Evolutionary conservation across 2,113 vertebrate species (phyloP).

Genomic region (Neotoma lepida): DNA sequence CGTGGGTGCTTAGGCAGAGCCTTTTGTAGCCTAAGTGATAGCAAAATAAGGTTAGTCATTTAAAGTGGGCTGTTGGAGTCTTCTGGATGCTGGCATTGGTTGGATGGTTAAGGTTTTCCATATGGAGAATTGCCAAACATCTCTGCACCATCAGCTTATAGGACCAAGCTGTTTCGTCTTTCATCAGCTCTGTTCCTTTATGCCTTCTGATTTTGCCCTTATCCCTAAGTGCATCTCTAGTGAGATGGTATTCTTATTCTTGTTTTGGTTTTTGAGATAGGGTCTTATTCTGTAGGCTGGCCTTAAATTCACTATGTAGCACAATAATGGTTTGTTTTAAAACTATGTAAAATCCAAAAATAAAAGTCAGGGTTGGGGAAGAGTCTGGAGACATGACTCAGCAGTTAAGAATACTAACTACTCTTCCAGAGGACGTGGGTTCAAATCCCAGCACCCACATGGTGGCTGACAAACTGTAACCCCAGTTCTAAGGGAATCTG

Average conservation of each 20-base stretch:
- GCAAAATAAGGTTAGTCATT: neutral
- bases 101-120: neutral
- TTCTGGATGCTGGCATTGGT: neutral
- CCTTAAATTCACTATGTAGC: neutral
- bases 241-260: neutral
- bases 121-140: neutral
- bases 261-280: neutral
- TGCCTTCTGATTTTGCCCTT: neutral
- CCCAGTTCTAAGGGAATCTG: too few relatives aligned
- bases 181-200: neutral
- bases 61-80: neutral
- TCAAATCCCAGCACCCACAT: neutral
- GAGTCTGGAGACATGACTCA: neutral
- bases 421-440: neutral
- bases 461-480: neutral
- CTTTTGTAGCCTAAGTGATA: neutral
- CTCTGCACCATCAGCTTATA: neutral
- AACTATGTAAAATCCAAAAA: neutral
- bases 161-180: rapidly evolving
- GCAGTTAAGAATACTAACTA: neutral
- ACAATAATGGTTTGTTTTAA: neutral
- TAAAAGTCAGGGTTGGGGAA: neutral
- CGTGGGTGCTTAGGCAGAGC: neutral
- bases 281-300: neutral
- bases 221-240: neutral